These are phyloP conservation scores for Falco berigora DNA, from an alignment of 2,797 vertebrate species.

Conservation along the genomic window DNA sequence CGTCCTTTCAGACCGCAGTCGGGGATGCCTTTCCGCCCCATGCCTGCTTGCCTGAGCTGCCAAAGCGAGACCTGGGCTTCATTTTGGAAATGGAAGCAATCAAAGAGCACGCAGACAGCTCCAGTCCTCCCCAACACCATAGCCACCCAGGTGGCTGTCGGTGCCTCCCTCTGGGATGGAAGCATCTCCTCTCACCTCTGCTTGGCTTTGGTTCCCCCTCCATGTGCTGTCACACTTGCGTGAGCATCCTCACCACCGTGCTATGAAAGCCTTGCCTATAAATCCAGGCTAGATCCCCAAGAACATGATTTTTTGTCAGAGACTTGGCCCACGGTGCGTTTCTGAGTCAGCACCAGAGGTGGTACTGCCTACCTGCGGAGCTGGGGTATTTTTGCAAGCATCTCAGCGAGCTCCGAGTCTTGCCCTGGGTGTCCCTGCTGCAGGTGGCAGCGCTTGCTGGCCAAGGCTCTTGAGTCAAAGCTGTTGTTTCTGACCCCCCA, in stretches of 20 bases:
- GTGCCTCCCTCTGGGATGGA: background rate
- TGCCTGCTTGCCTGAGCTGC: background rate
- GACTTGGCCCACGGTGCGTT: background rate
- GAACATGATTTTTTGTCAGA: background rate
- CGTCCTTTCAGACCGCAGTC: background rate
- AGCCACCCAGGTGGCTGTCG: background rate
- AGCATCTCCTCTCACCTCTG: background rate
- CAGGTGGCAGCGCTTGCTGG: background rate
- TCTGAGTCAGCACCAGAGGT: background rate
- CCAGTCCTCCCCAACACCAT: rapidly evolving
- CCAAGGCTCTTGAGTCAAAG: background rate
- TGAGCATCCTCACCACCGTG: background rate
- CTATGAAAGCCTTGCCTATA: background rate
- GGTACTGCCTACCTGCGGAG: rapidly evolving
- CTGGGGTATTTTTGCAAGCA: background rate
- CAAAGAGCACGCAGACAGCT: background rate
- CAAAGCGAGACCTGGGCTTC: background rate
- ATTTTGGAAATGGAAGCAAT: background rate
- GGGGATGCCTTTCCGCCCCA: background rate
- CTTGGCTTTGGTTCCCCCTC: background rate
- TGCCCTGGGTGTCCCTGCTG: background rate
- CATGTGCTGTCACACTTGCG: rapidly evolving
- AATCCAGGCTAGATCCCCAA: background rate
- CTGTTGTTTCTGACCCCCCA: background rate
- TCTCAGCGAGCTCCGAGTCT: background rate